Evolutionary conservation across 2,113 vertebrate genomes (phyloP), one percentile per base, ranked within the genome.

Genomic region (Vidua chalybeata): DNA sequence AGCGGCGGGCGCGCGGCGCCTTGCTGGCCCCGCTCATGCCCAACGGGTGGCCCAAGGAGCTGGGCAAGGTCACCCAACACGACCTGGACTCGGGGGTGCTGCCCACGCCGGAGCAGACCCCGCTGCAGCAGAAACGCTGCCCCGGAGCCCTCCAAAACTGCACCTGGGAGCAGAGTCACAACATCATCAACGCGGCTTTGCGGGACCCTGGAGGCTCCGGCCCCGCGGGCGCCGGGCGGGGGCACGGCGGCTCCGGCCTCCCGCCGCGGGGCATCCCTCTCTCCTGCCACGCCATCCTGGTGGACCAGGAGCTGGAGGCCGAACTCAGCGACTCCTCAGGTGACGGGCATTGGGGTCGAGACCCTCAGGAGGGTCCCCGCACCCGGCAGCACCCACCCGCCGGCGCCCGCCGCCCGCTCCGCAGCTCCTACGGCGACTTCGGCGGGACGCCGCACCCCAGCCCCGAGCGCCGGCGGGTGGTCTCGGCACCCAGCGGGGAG

Each of bases 51-150:
- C 97, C 98, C 59, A 98, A 99, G 93, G 98, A 97, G 55, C 73
- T 98, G 87, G 95, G 91, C 74, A 98, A 98, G 82, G 97, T 97
- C 13, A 80, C 94, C 78, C 97, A 97, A 2, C 97, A 98, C 37
- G 98, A 99, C 58, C 97, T 99, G 97, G 99, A 99, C 94, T 98
- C 99, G 1, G 99, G 98, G 33, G 97, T 99, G 73, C 98, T 99
- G 87, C 99, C 99, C 41, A 99, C 99, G 0, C 99, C 99, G 0
- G 99, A 99, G 97, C 99, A 99, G 97, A 99, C 99, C 3, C 99
- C 99, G 1, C 97, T 99, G 97, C 99, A 99, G 85, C 99, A 99
- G 94, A 99, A 99, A 78, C 98, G 99, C 43, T 97, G 98, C 83
- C 89, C 97, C 2, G 96, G 98, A 15, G 95, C 98, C 16, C 96